Evolutionary conservation across 1,140 invertebrate species (phyloP).

Genomic region (Chironomus striatipennis): DNA sequence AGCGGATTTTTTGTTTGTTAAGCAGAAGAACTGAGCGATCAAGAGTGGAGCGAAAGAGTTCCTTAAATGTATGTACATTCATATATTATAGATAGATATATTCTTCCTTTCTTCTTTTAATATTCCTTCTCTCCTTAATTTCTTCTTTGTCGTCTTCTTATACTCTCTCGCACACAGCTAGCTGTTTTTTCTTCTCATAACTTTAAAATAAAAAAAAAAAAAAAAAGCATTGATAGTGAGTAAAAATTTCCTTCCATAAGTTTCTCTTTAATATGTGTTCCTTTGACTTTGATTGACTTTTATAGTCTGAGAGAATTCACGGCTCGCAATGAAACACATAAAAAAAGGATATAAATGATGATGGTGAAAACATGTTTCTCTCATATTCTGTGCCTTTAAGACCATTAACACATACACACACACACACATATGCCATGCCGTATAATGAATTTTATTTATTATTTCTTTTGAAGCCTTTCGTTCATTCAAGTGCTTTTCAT

Average conservation of each 20-base stretch:
- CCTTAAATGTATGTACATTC: neutral
- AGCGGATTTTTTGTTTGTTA: neutral
- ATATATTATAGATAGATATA: neutral
- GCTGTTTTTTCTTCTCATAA: neutral
- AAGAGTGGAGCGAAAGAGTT: constrained; percentile 1
- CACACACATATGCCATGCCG: neutral
- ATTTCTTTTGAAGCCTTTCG: neutral
- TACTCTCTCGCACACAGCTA: neutral
- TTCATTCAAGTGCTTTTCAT: constrained; percentile 13
- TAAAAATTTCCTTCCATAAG: neutral
- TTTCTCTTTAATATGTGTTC: neutral
- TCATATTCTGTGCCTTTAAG: neutral
- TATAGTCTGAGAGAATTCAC: constrained; percentile 12
- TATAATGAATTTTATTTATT: neutral
- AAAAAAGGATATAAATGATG: constrained; percentile 6
- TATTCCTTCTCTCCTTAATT: neutral
- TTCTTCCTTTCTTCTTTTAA: neutral
- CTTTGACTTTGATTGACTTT: constrained; percentile 13
- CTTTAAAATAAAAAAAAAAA: neutral
- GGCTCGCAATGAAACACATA: constrained; percentile 2
- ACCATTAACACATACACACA: neutral
- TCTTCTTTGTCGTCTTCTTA: no score
- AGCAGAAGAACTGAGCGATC: constrained; percentile 6
- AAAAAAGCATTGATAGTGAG: neutral
- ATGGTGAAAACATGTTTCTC: constrained; percentile 12